Conservation (phyloP, 1,140 invertebrate genomes). For the Drosophila biarmipes region DNA sequence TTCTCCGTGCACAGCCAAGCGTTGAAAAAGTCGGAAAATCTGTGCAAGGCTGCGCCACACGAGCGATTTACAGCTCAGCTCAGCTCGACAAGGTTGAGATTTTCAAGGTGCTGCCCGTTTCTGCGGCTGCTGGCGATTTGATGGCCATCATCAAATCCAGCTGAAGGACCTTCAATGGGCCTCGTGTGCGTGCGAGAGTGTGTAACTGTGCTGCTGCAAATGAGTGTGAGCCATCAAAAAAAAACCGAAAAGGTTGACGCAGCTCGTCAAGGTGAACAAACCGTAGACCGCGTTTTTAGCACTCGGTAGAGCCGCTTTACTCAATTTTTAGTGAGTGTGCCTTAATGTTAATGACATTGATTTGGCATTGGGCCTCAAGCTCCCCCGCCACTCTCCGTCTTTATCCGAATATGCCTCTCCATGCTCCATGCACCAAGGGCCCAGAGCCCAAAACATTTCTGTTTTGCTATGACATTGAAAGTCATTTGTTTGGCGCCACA, state of each 20-base stretch:
- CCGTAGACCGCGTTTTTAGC: conserved; percentile 58
- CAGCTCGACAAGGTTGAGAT: conserved; percentile 49
- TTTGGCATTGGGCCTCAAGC: conserved; percentile 66
- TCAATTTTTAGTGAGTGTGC: conserved; percentile 80
- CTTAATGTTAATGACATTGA: conserved; percentile 83
- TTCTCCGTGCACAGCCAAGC: conserved; percentile 36
- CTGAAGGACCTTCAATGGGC: conserved; percentile 74
- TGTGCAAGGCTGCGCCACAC: conserved; percentile 65
- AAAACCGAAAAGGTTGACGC: conserved; percentile 76
- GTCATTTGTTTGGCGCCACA: conserved; percentile 56
- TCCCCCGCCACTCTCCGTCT: conserved; percentile 3
- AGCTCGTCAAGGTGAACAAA: conserved; percentile 79
- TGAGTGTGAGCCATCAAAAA: conserved; percentile 46
- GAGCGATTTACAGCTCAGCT: conserved; percentile 17
- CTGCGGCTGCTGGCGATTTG: conserved; percentile 50
- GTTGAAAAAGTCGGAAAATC: conserved; percentile 64
- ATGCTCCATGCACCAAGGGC: conserved; percentile 44
- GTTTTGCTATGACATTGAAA: conserved; percentile 69
- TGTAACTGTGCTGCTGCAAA: conserved; percentile 23
- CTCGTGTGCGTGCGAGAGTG: not conserved
- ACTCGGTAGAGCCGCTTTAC: conserved; percentile 65
- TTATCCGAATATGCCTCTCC: conserved; percentile 9
- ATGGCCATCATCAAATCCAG: conserved; percentile 72
- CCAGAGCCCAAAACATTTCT: conserved; percentile 26
- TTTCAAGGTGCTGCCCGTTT: conserved; percentile 63